phyloP scores from a whole-genome alignment of 2,113 vertebrate species.

The Rana temporaria region DNA sequence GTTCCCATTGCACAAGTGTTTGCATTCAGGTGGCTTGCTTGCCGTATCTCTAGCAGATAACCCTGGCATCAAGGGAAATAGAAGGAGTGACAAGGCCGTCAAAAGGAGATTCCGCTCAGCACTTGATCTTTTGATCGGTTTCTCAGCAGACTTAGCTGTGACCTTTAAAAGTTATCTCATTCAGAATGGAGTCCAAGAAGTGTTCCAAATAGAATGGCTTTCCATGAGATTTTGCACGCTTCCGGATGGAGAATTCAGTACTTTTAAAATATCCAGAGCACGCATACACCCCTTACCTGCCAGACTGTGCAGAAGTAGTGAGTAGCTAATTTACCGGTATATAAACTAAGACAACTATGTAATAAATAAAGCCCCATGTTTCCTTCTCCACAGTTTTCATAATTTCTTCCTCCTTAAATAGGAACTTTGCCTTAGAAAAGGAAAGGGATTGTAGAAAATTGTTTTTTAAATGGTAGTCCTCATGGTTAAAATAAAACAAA shows the following conservation, averaged over 20 bases:
- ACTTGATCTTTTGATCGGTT: conserved; percentile 58
- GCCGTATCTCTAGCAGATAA: conserved; percentile 51
- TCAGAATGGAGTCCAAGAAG: conserved; percentile 44
- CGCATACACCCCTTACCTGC: not conserved
- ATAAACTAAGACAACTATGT: no score
- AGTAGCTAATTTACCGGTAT: no score
- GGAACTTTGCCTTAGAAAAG: no score
- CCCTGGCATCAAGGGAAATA: conserved; percentile 54
- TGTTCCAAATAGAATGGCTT: conserved; percentile 53
- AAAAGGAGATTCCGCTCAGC: conserved; percentile 51
- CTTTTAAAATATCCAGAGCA: not conserved
- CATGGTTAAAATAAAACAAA: no score
- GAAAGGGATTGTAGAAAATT: no score
- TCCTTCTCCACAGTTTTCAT: no score
- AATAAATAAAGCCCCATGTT: no score
- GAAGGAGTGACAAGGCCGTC: conserved; percentile 54
- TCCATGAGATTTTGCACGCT: conserved; percentile 29
- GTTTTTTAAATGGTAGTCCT: no score
- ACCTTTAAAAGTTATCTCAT: conserved; percentile 57
- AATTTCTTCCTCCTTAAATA: no score
- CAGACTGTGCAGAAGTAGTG: not conserved
- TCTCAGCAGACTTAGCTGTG: conserved; percentile 50
- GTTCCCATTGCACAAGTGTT: conserved; percentile 29
- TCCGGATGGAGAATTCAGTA: not conserved
- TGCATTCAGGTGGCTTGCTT: conserved; percentile 41